These are phyloP conservation scores for Thinocorus orbignyianus DNA, from an alignment of 2,113 vertebrate genomes.

Conservation along the genomic window DNA sequence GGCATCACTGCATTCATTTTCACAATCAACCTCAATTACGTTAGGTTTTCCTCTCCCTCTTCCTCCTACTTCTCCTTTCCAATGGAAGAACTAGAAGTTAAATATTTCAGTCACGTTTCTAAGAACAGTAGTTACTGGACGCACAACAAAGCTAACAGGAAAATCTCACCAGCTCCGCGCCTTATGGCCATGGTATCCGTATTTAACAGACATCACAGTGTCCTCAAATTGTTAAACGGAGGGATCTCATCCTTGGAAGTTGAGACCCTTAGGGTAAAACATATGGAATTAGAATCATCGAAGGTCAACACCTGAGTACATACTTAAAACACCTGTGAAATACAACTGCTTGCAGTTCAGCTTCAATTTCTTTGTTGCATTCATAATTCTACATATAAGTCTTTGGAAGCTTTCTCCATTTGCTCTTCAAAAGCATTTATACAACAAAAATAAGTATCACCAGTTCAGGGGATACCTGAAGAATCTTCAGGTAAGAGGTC, in stretches of 20 bases:
- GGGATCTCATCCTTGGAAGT: neutral
- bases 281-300: neutral
- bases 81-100: neutral
- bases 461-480: too few relatives aligned
- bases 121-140: neutral
- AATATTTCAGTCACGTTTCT: neutral
- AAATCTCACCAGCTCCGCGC: neutral
- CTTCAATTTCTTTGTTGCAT: neutral
- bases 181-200: rapidly evolving
- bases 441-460: neutral
- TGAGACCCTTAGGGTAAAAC: neutral
- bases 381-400: neutral
- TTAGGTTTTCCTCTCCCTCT: neutral
- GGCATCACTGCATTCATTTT: neutral
- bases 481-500: neutral
- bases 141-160: neutral
- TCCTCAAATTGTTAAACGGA: neutral
- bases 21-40: neutral
- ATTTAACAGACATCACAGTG: neutral
- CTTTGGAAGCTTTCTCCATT: neutral
- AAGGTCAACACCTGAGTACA: neutral
- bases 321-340: neutral
- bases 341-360: neutral
- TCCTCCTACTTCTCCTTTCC: neutral
- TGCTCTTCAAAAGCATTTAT: neutral